Conservation (phyloP, 2,113 vertebrate species). For the Zosterops japonicus region DNA sequence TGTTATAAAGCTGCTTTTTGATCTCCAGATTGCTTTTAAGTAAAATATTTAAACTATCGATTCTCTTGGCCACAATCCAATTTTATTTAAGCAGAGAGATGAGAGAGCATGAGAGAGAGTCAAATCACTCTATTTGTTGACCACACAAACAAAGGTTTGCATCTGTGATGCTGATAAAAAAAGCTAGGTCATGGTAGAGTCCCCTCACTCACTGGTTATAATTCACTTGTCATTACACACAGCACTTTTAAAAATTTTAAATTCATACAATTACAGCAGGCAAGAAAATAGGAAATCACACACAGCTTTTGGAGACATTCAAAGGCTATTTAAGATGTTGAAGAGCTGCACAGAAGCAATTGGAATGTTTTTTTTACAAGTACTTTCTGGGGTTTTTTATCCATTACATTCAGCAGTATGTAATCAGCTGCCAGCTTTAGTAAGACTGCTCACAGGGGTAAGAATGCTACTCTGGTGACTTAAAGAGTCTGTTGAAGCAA, state of each 20-base stretch:
- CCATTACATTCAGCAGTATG: background rate
- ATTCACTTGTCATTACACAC: background rate
- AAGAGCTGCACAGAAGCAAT: background rate
- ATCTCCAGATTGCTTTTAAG: background rate
- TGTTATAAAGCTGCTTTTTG: background rate
- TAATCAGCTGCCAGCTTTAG: background rate
- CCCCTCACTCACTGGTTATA: background rate
- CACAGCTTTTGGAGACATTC: background rate
- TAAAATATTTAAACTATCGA: background rate
- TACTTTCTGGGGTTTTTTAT: background rate
- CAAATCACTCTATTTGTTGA: background rate
- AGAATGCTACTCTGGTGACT: background rate
- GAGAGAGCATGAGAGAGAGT: background rate
- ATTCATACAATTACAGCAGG: background rate
- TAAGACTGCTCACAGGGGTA: background rate
- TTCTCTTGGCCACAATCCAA: conserved; percentile 8
- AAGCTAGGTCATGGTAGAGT: background rate
- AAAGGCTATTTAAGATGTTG: background rate
- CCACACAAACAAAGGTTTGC: background rate
- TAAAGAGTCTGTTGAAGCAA: background rate
- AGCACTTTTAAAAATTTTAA: background rate
- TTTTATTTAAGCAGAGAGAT: conserved; percentile 42
- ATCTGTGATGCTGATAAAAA: background rate
- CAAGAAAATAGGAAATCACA: conserved; percentile 5
- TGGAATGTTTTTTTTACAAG: background rate